A percentile compares a stretch with the other conserved stretches of the same genome.
phyloP scores from a whole-genome alignment of 2,797 vertebrate genomes.

The Apodemus agrarius region DNA sequence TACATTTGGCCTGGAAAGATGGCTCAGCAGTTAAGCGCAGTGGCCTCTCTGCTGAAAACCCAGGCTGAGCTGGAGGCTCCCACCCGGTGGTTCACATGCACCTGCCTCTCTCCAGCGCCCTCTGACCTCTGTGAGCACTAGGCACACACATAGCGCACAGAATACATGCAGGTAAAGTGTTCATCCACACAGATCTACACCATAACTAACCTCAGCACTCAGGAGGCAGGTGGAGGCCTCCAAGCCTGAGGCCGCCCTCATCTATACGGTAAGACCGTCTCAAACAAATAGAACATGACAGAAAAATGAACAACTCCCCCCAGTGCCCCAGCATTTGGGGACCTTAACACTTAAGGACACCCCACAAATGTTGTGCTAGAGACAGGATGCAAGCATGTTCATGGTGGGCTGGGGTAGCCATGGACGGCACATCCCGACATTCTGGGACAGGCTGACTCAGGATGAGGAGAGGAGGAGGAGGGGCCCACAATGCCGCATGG shows the following conservation, averaged over 20 bases:
- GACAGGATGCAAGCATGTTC: accelerated
- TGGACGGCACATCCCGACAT: accelerated
- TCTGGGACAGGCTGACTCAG: neutral
- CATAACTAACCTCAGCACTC: neutral
- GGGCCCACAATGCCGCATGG: neutral
- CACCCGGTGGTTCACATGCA: neutral
- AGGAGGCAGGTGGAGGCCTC: neutral
- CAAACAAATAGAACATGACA: neutral
- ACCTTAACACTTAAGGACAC: neutral
- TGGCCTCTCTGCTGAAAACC: neutral
- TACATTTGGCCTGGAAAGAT: too few relatives aligned
- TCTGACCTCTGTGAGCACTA: neutral
- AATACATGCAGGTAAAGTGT: neutral
- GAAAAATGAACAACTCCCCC: neutral
- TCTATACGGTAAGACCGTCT: neutral
- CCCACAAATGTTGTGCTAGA: accelerated
- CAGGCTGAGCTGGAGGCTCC: neutral
- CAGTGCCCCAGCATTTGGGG: neutral
- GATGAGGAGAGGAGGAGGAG: neutral
- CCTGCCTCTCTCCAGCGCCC: neutral
- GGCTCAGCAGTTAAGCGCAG: neutral
- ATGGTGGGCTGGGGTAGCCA: neutral
- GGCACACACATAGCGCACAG: neutral
- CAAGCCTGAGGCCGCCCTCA: neutral
- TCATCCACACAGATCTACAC: neutral